Evolutionary conservation across 2,797 vertebrate species (phyloP).

Genomic region (Poecilia velifera): DNA sequence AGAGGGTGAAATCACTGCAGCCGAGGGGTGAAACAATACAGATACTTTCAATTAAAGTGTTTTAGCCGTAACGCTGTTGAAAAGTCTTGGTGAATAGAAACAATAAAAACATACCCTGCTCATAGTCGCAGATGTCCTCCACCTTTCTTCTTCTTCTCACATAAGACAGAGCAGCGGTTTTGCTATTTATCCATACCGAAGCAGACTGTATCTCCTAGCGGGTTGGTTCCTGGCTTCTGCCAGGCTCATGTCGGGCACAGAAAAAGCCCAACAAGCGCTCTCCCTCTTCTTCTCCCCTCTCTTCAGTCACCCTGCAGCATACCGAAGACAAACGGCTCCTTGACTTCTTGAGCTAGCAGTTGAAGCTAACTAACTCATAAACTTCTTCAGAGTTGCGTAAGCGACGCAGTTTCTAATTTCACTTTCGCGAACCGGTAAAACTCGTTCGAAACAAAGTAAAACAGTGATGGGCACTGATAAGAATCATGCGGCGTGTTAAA

Average conservation of each 20-base stretch:
- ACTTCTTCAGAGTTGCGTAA: conserved; percentile 62
- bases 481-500: not conserved
- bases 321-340: conserved; percentile 54
- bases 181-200: conserved; percentile 56
- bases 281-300: conserved; percentile 7
- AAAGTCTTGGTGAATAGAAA: not conserved
- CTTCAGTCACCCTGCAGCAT: conserved; percentile 51
- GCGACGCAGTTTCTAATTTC: conserved; percentile 23
- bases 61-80: not conserved
- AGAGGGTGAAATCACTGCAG: conserved; percentile 29
- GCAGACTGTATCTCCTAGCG: conserved; percentile 42
- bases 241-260: conserved; percentile 60
- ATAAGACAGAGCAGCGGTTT: conserved; percentile 63
- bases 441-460: not conserved
- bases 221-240: conserved; percentile 25
- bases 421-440: conserved; percentile 35
- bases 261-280: conserved; percentile 23
- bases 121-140: conserved; percentile 75
- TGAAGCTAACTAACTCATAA: conserved; percentile 63
- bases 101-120: conserved; percentile 70
- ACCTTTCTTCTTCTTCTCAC: conserved; percentile 53
- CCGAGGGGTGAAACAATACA: not conserved
- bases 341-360: conserved; percentile 60
- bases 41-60: not conserved
- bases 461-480: not conserved